Evolutionary conservation across 2,113 vertebrate species (phyloP).

Genomic region (Bubo scandiacus): DNA sequence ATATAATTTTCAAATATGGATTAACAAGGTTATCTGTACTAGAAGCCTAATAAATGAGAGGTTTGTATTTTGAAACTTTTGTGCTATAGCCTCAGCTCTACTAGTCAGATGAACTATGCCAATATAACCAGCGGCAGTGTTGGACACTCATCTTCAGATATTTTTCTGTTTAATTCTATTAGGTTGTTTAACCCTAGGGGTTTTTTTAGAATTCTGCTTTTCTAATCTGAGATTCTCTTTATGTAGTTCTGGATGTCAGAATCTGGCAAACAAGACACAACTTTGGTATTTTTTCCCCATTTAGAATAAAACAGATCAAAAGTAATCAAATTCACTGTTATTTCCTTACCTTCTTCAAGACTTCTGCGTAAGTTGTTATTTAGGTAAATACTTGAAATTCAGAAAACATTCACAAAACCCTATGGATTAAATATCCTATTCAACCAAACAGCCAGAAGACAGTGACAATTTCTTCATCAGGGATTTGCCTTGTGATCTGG

Average conservation of each 20-base stretch:
- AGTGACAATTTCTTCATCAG: background rate
- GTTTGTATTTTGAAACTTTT: background rate
- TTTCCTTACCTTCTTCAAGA: background rate
- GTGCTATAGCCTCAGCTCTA: background rate
- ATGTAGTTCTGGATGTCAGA: background rate
- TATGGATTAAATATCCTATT: background rate
- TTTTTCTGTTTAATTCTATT: background rate
- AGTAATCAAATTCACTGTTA: background rate
- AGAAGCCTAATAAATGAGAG: background rate
- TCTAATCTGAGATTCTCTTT: background rate
- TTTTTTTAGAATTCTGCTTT: background rate
- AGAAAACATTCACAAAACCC: background rate
- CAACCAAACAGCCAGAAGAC: background rate
- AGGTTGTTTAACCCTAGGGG: background rate
- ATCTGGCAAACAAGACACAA: background rate
- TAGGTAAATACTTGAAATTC: background rate
- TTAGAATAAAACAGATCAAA: background rate
- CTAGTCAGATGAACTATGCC: background rate
- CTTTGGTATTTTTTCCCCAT: background rate
- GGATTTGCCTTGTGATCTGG: background rate
- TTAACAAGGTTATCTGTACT: background rate
- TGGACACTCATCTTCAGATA: background rate
- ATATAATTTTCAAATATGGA: background rate
- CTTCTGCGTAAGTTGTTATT: background rate
- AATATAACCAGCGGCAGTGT: background rate